Evolutionary conservation across 1,140 invertebrate species (phyloP), one percentile per base, ranked within the genome.

Genomic region (Elysia chlorotica): DNA sequence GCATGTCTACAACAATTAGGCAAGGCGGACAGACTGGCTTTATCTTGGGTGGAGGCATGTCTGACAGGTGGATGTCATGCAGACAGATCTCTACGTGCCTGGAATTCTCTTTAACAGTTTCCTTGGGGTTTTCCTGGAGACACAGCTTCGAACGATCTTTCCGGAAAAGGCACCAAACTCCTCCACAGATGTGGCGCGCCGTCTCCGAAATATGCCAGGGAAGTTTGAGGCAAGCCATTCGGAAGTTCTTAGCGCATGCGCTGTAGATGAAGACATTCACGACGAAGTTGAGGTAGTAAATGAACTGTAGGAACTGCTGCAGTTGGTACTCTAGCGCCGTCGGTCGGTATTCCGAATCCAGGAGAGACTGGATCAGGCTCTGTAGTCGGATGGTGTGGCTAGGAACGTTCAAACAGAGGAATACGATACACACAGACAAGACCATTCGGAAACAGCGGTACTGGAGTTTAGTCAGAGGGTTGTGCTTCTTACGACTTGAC

Each of bases 251-350:
- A 10, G 73, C 76, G 69, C 79, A 79, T 37, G 72, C 78, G 81
- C 93, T 94, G 86, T 95, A 95, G 23, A 96, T 88, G n/a, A 93
- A 88, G 85, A 96, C 95, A 88, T 95, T 95, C 61, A 95, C 93
- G 61, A 92, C 92, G 81, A 94, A 95, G 86, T 95, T 95, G 10
- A 92, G 92, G 78, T 94, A 90, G 85, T 93, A 95, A n/a, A 93
- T 86, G n/a, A 88, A 85, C 74, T 87, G 91, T 73, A 84, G 86
- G 68, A 89, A 84, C 54, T 91, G 89, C 76, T 92, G 92, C 31
- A 90, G 82, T 0, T 89, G 84, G 37, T 70, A 65, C 48, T 83
- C 83, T 10, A 78, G 79, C 0, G 63, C 38, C 1, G 82, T 74
- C 17, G 78, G 76, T 30, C 38, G 38, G 63, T 81, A 79, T 5